Conservation (phyloP, 1,140 invertebrate species). For the Drosophila lacertosa region DNA sequence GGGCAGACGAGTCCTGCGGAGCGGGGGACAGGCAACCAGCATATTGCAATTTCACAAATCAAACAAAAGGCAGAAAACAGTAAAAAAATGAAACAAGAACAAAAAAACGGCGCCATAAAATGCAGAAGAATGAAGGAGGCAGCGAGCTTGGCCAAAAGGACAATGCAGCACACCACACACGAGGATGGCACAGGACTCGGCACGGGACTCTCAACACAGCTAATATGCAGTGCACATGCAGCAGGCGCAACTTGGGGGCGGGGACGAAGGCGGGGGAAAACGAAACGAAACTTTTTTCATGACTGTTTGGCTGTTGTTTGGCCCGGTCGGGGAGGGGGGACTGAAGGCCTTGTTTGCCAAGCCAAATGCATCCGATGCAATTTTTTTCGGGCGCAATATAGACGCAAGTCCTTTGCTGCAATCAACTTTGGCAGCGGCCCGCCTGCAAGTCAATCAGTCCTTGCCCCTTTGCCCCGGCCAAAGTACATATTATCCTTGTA, state of each 20-base stretch:
- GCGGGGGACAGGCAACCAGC: constrained; percentile 56
- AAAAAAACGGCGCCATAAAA: constrained; percentile 45
- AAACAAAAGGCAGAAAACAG: constrained; percentile 71
- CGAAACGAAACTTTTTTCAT: constrained; percentile 73
- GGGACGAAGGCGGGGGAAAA: background rate
- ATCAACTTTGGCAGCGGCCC: constrained; percentile 65
- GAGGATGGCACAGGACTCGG: constrained; percentile 60
- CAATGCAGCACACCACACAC: constrained; percentile 66
- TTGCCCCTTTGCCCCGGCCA: constrained; percentile 23
- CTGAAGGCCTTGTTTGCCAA: constrained; percentile 68
- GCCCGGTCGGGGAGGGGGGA: background rate
- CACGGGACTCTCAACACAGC: constrained; percentile 43
- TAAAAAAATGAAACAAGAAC: constrained; percentile 32
- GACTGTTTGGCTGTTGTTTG: constrained; percentile 69
- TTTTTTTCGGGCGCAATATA: constrained; percentile 70
- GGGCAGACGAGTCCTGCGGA: constrained; percentile 10
- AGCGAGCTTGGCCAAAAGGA: constrained; percentile 70
- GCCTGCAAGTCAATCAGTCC: constrained; percentile 77
- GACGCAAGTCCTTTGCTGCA: constrained; percentile 73
- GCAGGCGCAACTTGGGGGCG: constrained; percentile 26
- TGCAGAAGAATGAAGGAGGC: constrained; percentile 49
- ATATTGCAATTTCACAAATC: constrained; percentile 81
- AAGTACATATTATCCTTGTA: constrained; percentile 74
- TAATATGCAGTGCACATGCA: constrained; percentile 80
- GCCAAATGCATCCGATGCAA: constrained; percentile 81